Percentiles rank a stretch among this genome's conserved stretches.
Evolutionary conservation across 2,888 invertebrate genomes (phyloP).

Genomic region (Cotesia congregata): DNA sequence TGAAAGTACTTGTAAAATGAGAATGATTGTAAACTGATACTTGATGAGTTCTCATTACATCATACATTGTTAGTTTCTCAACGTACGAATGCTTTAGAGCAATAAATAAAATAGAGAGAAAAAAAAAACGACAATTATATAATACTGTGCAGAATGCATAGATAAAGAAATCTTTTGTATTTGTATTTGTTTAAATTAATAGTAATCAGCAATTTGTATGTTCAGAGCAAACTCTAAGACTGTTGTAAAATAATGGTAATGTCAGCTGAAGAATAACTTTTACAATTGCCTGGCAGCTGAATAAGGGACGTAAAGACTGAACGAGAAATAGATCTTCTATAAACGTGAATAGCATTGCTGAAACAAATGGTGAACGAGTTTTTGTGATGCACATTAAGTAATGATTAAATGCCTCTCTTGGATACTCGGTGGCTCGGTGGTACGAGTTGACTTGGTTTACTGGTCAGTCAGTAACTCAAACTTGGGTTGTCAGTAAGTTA

Average conservation of each 20-base stretch:
- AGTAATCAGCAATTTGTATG: not conserved
- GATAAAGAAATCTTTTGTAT: not conserved
- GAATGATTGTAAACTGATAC: not conserved
- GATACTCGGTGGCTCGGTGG: conserved; percentile 43
- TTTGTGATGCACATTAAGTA: not conserved
- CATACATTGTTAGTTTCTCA: not conserved
- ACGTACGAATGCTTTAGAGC: not conserved
- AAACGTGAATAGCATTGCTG: not conserved
- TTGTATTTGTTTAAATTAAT: not conserved
- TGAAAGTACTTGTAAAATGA: not conserved
- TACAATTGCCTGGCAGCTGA: too few species aligned
- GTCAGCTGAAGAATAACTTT: not conserved
- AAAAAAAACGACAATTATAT: not conserved
- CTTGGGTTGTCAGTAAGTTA: conserved; percentile 18
- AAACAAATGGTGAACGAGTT: conserved; percentile 7
- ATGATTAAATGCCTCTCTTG: conserved; percentile 39
- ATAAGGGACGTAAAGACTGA: not conserved
- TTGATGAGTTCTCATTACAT: not conserved
- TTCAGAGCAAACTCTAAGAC: not conserved
- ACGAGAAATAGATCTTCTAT: not conserved
- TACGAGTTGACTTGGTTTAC: conserved; percentile 41
- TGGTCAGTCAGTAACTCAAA: conserved; percentile 33
- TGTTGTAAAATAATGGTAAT: not conserved
- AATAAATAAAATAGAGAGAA: not conserved
- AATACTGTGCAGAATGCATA: not conserved